Evolutionary conservation across 2,113 vertebrate species (phyloP).

Genomic region (Struthidea cinerea): DNA sequence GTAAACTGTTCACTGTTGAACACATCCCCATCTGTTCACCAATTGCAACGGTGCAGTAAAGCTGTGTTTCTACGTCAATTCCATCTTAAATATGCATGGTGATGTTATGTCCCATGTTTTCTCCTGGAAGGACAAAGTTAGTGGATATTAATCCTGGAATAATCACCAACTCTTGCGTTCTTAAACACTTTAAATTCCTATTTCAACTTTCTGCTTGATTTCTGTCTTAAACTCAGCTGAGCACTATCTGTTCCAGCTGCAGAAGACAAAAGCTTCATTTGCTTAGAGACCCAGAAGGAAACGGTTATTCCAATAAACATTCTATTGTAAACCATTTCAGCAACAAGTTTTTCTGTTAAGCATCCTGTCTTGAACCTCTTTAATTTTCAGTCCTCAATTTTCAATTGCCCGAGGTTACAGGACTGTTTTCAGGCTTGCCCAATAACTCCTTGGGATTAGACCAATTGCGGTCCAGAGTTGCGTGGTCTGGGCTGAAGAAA

Average conservation of each 20-base stretch:
- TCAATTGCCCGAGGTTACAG: background rate
- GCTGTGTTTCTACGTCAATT: background rate
- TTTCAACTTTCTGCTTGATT: background rate
- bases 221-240: background rate
- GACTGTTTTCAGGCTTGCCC: background rate
- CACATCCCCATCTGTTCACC: no score
- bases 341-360: background rate
- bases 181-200: background rate
- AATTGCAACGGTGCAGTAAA: background rate
- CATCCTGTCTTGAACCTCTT: background rate
- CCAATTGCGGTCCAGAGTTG: background rate
- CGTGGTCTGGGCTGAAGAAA: background rate
- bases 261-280: background rate
- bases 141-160: background rate
- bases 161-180: background rate
- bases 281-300: background rate
- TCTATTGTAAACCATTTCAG: background rate
- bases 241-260: background rate
- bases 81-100: no score
- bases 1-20: rapidly evolving
- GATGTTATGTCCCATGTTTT: rapidly evolving
- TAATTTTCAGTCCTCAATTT: background rate
- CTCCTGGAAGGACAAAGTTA: background rate
- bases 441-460: background rate
- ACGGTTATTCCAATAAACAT: background rate